A percentile compares a stretch with the other conserved stretches of the same genome.
Conservation (phyloP, 1,140 invertebrate species). For the Pseudoatta argentina region DNA sequence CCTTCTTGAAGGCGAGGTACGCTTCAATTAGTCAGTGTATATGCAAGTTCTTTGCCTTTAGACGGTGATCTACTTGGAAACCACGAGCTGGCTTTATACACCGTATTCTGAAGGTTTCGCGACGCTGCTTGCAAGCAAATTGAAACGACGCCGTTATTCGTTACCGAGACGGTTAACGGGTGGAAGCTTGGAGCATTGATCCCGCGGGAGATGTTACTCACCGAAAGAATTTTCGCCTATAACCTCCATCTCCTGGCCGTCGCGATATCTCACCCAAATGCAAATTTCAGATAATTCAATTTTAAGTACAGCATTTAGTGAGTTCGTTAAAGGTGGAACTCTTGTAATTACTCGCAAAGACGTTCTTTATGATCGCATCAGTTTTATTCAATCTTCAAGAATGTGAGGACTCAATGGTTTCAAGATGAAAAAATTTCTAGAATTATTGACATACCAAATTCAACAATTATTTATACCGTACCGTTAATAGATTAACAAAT, state of each 20-base stretch:
- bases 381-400: background rate
- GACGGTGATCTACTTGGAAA: slow-evolving; percentile 68
- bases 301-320: slow-evolving; percentile 51
- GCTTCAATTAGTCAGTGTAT: slow-evolving; percentile 65
- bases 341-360: slow-evolving; percentile 45
- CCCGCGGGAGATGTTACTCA: slow-evolving; percentile 65
- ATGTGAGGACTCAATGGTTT: background rate
- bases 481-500: background rate
- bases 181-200: slow-evolving; percentile 39
- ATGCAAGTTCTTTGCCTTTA: slow-evolving; percentile 63
- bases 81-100: slow-evolving; percentile 53
- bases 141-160: slow-evolving; percentile 74
- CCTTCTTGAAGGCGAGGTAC: slow-evolving; percentile 50
- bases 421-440: background rate
- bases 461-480: background rate
- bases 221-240: slow-evolving; percentile 58
- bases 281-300: slow-evolving; percentile 65
- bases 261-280: slow-evolving; percentile 40
- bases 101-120: slow-evolving; percentile 53
- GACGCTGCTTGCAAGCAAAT: slow-evolving; percentile 67
- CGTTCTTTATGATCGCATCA: slow-evolving; percentile 15
- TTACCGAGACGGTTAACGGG: slow-evolving; percentile 52
- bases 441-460: background rate
- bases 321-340: slow-evolving; percentile 21
- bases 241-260: background rate